Evolutionary conservation across 2,888 invertebrate species (phyloP).

Genomic region (Cinara cedri): DNA sequence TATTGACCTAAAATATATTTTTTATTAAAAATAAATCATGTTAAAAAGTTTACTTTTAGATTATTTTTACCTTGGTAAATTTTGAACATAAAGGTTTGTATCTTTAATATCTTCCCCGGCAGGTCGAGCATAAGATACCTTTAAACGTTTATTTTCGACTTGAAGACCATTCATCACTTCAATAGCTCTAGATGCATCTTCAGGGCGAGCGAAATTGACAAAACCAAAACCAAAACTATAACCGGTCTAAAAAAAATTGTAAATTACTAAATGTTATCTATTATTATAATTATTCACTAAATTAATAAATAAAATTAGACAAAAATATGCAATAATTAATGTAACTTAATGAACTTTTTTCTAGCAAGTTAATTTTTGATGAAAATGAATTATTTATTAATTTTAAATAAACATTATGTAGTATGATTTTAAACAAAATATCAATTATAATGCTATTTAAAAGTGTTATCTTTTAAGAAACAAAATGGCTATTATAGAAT

Average conservation of each 20-base stretch:
- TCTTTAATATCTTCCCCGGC: conserved; percentile 91
- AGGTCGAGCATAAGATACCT: conserved; percentile 90
- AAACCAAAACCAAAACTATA: conserved; percentile 97
- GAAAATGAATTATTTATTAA: too few species aligned
- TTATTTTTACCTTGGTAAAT: conserved; percentile 75
- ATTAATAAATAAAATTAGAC: too few species aligned
- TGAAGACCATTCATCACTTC: conserved; percentile 85
- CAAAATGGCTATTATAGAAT: too few species aligned
- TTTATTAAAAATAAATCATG: conserved; percentile 1
- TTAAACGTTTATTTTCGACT: conserved; percentile 88
- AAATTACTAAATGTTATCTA: background rate
- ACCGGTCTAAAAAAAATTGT: conserved; percentile 72
- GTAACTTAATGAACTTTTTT: too few species aligned
- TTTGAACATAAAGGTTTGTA: conserved; percentile 91
- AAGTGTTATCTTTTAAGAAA: too few species aligned
- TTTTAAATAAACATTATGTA: too few species aligned
- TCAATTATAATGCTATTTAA: too few species aligned
- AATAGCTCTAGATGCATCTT: conserved; percentile 86
- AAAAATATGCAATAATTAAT: background rate
- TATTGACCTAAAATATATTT: conserved; percentile 67
- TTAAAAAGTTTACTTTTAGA: background rate
- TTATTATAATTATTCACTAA: too few species aligned
- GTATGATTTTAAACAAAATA: too few species aligned
- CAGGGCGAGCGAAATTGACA: conserved; percentile 85
- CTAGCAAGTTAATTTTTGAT: too few species aligned